phyloP scores from a whole-genome alignment of 2,113 vertebrate species.

The Theristicus caerulescens region DNA sequence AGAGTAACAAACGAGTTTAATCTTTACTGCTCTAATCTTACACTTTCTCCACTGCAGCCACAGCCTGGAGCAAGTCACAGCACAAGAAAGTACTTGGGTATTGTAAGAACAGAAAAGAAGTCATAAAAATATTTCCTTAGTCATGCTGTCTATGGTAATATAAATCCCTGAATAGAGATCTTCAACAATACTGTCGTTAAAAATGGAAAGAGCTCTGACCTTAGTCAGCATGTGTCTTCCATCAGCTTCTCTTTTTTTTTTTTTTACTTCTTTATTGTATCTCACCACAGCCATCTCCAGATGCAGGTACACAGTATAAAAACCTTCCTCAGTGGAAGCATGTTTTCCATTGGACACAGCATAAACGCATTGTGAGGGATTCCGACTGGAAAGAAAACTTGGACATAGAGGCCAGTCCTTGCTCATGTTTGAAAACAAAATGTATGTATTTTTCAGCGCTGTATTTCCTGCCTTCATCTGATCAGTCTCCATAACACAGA shows the following conservation, averaged over 20 bases:
- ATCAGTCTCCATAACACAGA: not conserved
- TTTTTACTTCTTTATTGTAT: not conserved
- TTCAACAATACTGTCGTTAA: not conserved
- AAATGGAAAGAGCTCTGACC: not conserved
- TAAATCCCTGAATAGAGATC: not conserved
- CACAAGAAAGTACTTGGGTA: not conserved
- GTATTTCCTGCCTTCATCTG: not conserved
- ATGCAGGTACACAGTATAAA: not conserved
- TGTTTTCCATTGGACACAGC: not conserved
- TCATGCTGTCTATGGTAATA: constrained; percentile 10
- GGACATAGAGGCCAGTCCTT: not conserved
- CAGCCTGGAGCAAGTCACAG: not conserved
- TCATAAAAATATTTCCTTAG: constrained; percentile 38
- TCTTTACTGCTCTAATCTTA: not conserved
- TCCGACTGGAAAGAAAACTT: not conserved
- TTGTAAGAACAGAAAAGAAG: constrained; percentile 18
- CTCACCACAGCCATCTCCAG: not conserved
- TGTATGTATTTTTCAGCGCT: not conserved
- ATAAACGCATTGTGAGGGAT: not conserved
- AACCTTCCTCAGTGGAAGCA: not conserved
- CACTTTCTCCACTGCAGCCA: not conserved
- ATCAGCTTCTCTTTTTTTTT: not conserved
- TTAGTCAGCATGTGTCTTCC: not conserved
- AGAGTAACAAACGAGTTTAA: not conserved
- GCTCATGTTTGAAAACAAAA: not conserved